Conservation (phyloP, 53 echinoderm and acorn worm genomes). For the Luidia sarsii region DNA sequence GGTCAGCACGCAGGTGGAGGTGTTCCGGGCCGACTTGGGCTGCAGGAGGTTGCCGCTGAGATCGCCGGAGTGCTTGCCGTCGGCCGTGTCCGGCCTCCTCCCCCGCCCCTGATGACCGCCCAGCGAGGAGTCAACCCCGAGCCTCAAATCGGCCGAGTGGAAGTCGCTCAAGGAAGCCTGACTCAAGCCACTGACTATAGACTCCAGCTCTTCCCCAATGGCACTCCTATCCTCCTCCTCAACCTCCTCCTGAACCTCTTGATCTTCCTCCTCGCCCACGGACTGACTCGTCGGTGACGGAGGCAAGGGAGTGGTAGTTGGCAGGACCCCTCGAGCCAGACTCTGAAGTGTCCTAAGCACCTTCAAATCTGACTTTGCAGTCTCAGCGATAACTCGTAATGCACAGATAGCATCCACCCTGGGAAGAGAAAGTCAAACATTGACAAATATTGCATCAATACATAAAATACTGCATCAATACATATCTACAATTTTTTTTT, state of each 20-base stretch:
- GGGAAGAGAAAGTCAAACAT: not conserved
- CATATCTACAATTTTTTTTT: too few relatives aligned
- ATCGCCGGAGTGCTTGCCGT: slow-evolving; percentile 32
- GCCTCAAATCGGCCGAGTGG: slow-evolving; percentile 66
- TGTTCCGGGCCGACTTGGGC: slow-evolving; percentile 66
- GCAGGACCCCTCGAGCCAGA: slow-evolving; percentile 82
- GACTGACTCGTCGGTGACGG: not conserved
- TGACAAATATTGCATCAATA: not conserved
- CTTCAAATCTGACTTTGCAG: slow-evolving; percentile 74
- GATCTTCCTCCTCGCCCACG: slow-evolving; percentile 6
- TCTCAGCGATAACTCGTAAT: slow-evolving; percentile 83
- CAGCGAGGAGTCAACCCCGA: too few relatives aligned
- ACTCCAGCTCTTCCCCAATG: slow-evolving; percentile 64
- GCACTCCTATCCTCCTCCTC: slow-evolving; percentile 22
- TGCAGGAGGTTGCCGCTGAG: slow-evolving; percentile 59
- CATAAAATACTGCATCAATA: too few relatives aligned
- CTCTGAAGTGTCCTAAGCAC: slow-evolving; percentile 91
- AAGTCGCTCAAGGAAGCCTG: slow-evolving; percentile 58
- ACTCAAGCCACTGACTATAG: slow-evolving; percentile 59
- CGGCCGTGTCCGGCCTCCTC: not conserved
- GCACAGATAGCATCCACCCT: slow-evolving; percentile 97
- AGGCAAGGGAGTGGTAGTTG: slow-evolving; percentile 51
- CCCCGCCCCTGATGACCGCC: slow-evolving; percentile 20
- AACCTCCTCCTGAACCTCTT: not conserved
- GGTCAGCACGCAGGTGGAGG: slow-evolving; percentile 76